Evolutionary conservation across 2,113 vertebrate genomes (phyloP).

Genomic region (Erythrocercus mccallii): DNA sequence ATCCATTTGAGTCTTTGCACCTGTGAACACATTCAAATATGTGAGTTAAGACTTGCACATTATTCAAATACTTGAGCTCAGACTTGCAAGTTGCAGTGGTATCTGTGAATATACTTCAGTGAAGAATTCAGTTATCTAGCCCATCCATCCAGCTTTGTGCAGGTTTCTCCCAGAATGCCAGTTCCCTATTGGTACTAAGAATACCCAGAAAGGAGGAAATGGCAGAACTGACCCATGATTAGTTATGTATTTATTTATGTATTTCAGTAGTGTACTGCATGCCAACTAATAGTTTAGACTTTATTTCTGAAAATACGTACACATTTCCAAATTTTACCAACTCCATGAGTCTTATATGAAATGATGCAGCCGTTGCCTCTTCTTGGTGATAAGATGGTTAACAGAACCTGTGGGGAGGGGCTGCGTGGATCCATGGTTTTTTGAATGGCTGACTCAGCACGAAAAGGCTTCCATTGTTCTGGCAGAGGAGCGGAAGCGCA

Average conservation of each 20-base stretch:
- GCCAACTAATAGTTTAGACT: neutral
- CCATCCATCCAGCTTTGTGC: neutral
- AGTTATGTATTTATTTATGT: neutral
- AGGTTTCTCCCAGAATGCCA: neutral
- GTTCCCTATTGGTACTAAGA: neutral
- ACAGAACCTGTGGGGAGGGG: neutral
- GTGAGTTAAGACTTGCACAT: neutral
- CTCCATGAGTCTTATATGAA: rapidly evolving
- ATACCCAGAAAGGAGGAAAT: neutral
- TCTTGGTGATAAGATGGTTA: neutral
- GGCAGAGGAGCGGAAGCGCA: neutral
- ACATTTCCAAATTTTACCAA: neutral
- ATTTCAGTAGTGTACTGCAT: neutral
- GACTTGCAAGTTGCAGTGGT: neutral
- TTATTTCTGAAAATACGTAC: neutral
- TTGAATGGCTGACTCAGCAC: neutral
- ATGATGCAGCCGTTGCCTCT: neutral
- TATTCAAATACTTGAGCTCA: neutral
- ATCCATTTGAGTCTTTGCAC: neutral
- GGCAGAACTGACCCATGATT: neutral
- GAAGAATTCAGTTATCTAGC: neutral
- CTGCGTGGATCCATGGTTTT: rapidly evolving
- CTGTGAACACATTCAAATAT: neutral
- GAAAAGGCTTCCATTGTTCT: neutral
- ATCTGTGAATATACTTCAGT: neutral